Conservation (phyloP, 2,797 vertebrate genomes). For the Nasua narica region DNA sequence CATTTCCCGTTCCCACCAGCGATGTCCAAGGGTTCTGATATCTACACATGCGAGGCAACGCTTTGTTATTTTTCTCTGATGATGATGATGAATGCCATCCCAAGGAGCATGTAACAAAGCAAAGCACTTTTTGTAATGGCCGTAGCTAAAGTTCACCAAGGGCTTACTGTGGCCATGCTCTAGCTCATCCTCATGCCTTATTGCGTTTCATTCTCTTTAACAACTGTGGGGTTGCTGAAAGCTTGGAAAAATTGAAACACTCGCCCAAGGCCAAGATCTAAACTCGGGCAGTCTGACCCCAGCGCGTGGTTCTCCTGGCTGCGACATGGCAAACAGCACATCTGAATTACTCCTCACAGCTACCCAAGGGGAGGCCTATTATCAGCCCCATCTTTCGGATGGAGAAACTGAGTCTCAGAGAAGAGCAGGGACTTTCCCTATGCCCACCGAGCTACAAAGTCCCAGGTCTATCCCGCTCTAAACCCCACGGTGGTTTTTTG, state of each 20-base stretch:
- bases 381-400: background rate
- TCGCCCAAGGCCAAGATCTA: background rate
- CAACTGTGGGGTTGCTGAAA: background rate
- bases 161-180: background rate
- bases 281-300: background rate
- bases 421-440: background rate
- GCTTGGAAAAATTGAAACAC: background rate
- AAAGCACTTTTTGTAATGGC: background rate
- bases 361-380: too few relatives aligned
- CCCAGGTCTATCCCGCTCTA: background rate
- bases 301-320: background rate
- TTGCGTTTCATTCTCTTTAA: background rate
- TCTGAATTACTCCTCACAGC: background rate
- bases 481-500: background rate
- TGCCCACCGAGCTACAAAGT: background rate
- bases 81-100: background rate
- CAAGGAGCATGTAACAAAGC: background rate
- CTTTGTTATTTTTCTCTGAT: background rate
- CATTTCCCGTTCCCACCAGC: background rate
- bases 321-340: background rate
- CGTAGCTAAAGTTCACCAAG: background rate
- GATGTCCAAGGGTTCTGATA: background rate
- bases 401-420: background rate
- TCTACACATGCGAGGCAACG: background rate
- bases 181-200: background rate